phyloP scores from a whole-genome alignment of 1,140 invertebrate species.

The Heliconius eleuchia region DNA sequence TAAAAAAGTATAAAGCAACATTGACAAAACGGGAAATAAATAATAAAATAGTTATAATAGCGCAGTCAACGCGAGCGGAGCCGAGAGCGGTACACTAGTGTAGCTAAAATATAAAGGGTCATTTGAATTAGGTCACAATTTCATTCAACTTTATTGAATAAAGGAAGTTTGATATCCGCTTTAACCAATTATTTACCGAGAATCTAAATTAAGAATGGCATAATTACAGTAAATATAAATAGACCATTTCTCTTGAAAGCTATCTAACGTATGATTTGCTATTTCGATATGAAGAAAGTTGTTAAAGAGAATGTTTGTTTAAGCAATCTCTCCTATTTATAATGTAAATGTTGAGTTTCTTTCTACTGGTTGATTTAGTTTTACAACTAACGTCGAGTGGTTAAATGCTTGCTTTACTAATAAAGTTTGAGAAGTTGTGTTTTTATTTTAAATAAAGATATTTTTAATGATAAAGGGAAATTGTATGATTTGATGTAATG shows the following conservation, averaged over 20 bases:
- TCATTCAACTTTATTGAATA: background rate
- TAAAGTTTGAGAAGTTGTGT: background rate
- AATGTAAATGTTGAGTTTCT: constrained; percentile 18
- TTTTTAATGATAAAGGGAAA: too few relatives aligned
- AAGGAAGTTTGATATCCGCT: constrained; percentile 7
- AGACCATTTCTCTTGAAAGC: background rate
- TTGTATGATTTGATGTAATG: too few relatives aligned
- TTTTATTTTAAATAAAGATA: too few relatives aligned
- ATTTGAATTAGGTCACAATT: background rate
- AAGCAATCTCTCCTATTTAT: constrained; percentile 6
- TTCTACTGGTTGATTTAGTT: constrained; percentile 11
- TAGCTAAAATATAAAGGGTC: background rate
- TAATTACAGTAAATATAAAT: background rate
- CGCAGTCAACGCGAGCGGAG: too few relatives aligned
- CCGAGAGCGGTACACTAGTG: too few relatives aligned
- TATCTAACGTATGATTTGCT: background rate
- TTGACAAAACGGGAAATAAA: background rate
- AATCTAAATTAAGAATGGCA: constrained; percentile 10
- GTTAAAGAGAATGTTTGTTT: background rate
- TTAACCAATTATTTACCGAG: background rate
- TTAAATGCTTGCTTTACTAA: background rate
- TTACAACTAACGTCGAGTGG: background rate
- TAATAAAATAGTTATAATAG: too few relatives aligned
- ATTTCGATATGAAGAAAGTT: background rate
- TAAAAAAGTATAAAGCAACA: too few relatives aligned